Base-by-base conservation (phyloP, 2,797 vertebrate species). In the Geotrypetes seraphini region DNA sequence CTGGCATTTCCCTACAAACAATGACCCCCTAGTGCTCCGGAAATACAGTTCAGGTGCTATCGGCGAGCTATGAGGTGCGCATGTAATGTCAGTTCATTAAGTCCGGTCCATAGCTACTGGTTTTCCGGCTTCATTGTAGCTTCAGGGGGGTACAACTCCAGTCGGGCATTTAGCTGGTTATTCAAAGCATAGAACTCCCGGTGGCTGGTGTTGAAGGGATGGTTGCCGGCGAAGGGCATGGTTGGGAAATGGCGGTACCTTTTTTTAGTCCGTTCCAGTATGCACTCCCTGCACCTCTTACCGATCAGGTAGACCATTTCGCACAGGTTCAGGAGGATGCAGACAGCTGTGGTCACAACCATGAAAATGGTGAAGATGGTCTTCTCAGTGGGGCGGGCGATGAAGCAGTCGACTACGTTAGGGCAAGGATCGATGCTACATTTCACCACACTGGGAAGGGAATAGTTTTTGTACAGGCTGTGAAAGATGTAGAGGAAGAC, bases 341-440 rank as follows among this genome's bases (percentile, higher is more conserved):
- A 97, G 47, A 84, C 0, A 0, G 47, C 52, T 2, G 91, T 65
- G 0, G 85, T 84, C 43, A 83, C 49, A 57, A 92, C 88, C 93
- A 97, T 96, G 60, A 95, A 96, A 43, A 90, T 11, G 16, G 83
- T 89, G 71, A 96, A 95, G 53, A 93, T 77, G 51, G 56, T 92
- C 61, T 96, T 96, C 64, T 96, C 93, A 0, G 87, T 92, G 41
- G 90, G 86, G 3, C 84, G 76, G 5, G 91, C 79, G 53, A 93
- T 85, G 71, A 61, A 96, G 54, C 91, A 96, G 70, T 93, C 85
- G 40, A 95, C 90, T 0, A 31, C 50, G 33, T 90, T 90, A 49
- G 92, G 93, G 39, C 92, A 95, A 1, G 95, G 93, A 0, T 2
- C 2, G 62, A 89, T 35, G 1, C 70, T 36, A 3, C 93, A 97